These are phyloP conservation scores for Drosophila pruinosa DNA, from an alignment of 1,140 invertebrate species.

Conservation along the genomic window DNA sequence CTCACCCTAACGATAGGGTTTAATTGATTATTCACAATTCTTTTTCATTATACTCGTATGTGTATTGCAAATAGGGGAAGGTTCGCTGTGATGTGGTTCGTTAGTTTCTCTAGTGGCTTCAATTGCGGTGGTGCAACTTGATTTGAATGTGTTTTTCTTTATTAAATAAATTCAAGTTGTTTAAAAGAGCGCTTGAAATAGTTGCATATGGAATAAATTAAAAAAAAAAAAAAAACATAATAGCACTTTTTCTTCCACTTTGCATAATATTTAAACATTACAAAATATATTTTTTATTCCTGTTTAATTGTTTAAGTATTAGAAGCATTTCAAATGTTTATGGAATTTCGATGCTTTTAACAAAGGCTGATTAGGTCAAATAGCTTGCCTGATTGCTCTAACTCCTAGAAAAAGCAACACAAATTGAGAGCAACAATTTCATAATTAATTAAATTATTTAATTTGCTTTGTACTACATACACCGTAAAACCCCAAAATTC, in stretches of 20 bases:
- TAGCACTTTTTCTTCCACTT: background rate
- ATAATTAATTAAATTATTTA: slow-evolving; percentile 79
- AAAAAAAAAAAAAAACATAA: background rate
- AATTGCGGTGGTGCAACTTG: background rate
- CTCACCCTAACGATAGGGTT: slow-evolving; percentile 35
- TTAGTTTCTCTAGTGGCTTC: slow-evolving; percentile 16
- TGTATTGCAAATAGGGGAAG: slow-evolving; percentile 50
- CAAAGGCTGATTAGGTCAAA: slow-evolving; percentile 54
- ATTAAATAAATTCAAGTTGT: background rate
- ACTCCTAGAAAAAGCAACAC: background rate
- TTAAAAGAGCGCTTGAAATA: background rate
- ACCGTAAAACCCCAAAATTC: background rate
- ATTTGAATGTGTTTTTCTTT: slow-evolving; percentile 3
- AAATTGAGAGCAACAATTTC: slow-evolving; percentile 60
- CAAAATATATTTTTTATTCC: background rate
- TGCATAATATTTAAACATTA: background rate
- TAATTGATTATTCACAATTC: slow-evolving; percentile 71
- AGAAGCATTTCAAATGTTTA: background rate
- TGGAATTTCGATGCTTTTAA: slow-evolving; percentile 11
- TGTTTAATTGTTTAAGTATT: background rate
- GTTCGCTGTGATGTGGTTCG: slow-evolving; percentile 22
- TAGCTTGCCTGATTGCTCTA: slow-evolving; percentile 52
- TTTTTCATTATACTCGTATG: slow-evolving; percentile 57
- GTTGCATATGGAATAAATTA: background rate
- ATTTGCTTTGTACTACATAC: slow-evolving; percentile 63